These are phyloP conservation scores for Leiothrix lutea DNA, from an alignment of 2,113 vertebrate species.

Conservation along the genomic window DNA sequence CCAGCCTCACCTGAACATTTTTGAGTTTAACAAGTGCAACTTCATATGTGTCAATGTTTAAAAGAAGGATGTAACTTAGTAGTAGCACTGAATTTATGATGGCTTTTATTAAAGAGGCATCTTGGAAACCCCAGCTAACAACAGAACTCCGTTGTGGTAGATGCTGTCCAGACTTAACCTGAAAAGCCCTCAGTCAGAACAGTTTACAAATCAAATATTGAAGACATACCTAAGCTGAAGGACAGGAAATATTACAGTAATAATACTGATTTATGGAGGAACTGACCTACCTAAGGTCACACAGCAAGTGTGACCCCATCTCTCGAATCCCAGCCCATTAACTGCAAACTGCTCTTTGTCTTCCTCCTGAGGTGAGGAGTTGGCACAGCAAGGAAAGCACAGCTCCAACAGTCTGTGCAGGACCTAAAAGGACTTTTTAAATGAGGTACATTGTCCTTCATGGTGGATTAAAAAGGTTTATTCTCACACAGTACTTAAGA, in stretches of 20 bases:
- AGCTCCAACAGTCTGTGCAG: neutral
- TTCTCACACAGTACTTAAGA: neutral
- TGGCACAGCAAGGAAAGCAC: neutral
- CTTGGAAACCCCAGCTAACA: neutral
- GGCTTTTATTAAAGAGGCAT: neutral
- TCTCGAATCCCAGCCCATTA: neutral
- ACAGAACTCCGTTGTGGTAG: neutral
- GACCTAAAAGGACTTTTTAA: neutral
- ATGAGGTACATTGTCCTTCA: neutral
- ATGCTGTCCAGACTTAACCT: conserved; percentile 31
- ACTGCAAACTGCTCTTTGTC: neutral
- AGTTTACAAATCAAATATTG: conserved; percentile 52
- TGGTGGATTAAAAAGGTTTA: neutral
- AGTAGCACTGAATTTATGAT: neutral
- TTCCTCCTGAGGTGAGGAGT: neutral
- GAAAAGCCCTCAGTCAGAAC: conserved; percentile 22
- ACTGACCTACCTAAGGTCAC: conserved; percentile 30
- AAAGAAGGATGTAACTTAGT: neutral
- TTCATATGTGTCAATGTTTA: neutral
- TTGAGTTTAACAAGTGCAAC: neutral
- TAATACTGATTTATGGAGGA: conserved; percentile 40
- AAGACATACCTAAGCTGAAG: conserved; percentile 11
- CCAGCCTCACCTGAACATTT: neutral
- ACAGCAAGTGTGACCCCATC: neutral
- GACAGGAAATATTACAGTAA: conserved; percentile 48